phyloP scores from a whole-genome alignment of 30 jellyfish, hydroid and myxozoan species.

The Turritopsis rubra region DNA sequence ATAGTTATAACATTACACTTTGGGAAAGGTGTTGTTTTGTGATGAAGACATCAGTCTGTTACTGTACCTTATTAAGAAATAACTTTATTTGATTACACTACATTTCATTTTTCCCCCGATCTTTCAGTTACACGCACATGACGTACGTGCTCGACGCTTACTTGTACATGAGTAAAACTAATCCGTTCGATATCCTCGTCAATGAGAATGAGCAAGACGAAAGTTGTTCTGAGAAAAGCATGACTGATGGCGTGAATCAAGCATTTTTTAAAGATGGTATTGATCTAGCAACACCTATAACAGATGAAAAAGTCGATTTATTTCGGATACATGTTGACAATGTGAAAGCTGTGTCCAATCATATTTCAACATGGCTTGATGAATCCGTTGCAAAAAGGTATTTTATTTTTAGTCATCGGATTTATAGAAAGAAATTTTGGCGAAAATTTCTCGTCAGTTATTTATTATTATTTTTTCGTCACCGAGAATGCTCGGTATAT shows the following conservation, averaged over 20 bases:
- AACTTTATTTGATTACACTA: too few relatives aligned
- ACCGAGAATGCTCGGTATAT: not conserved
- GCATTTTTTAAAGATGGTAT: not conserved
- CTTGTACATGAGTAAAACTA: constrained; percentile 55
- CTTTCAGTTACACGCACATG: constrained; percentile 68
- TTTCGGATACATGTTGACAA: constrained; percentile 15
- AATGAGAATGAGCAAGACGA: not conserved
- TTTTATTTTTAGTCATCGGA: too few relatives aligned
- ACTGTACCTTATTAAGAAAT: too few relatives aligned
- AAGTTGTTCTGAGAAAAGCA: not conserved
- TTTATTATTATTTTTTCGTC: not conserved
- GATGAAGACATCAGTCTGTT: too few relatives aligned
- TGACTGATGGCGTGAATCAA: not conserved
- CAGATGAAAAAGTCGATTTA: not conserved
- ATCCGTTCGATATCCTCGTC: not conserved
- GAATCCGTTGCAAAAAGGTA: not conserved
- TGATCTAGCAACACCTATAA: not conserved
- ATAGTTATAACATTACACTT: too few relatives aligned
- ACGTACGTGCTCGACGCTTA: constrained; percentile 82
- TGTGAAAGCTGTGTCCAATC: constrained; percentile 8
- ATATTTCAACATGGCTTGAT: constrained; percentile 27
- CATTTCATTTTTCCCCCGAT: not conserved
- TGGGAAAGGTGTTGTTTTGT: too few relatives aligned
- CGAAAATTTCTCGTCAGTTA: not conserved
- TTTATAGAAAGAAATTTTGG: not conserved